These are phyloP conservation scores for Caenorhabditis brenneri DNA, from an alignment of 1,140 invertebrate genomes.

Conservation along the genomic window DNA sequence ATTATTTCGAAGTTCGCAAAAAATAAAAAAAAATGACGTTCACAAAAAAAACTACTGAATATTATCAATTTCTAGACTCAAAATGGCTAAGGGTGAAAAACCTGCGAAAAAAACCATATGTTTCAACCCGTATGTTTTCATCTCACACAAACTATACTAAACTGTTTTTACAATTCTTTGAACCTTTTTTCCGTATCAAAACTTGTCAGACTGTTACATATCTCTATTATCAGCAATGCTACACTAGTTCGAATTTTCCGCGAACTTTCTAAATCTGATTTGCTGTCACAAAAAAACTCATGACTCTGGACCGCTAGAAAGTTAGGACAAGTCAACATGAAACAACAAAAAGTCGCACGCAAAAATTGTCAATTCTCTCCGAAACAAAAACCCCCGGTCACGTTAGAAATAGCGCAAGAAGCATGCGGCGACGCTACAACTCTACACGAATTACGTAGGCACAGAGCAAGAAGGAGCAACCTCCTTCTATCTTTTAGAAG, in stretches of 20 bases:
- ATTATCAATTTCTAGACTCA: too few species aligned
- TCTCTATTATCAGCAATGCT: too few species aligned
- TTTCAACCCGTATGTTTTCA: too few species aligned
- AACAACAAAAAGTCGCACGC: constrained; percentile 23
- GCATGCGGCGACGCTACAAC: constrained; percentile 3
- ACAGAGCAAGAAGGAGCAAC: background rate
- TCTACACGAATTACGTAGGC: constrained; percentile 28
- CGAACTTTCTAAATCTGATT: background rate
- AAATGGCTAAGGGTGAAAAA: too few species aligned
- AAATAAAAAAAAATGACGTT: too few species aligned
- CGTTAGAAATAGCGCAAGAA: background rate
- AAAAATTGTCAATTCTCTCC: constrained; percentile 12
- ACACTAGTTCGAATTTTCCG: background rate
- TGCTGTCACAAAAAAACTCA: background rate
- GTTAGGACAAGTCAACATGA: background rate
- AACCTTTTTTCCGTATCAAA: too few species aligned
- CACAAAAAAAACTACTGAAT: too few species aligned
- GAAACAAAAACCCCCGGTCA: background rate
- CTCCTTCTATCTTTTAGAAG: constrained; percentile 20
- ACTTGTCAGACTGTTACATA: too few species aligned
- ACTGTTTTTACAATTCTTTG: too few species aligned
- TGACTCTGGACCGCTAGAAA: background rate
- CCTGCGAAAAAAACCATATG: too few species aligned
- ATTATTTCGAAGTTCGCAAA: too few species aligned
- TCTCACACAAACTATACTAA: too few species aligned